These are phyloP conservation scores for Xenopus borealis DNA, from an alignment of 2,113 vertebrate species.

Conservation along the genomic window DNA sequence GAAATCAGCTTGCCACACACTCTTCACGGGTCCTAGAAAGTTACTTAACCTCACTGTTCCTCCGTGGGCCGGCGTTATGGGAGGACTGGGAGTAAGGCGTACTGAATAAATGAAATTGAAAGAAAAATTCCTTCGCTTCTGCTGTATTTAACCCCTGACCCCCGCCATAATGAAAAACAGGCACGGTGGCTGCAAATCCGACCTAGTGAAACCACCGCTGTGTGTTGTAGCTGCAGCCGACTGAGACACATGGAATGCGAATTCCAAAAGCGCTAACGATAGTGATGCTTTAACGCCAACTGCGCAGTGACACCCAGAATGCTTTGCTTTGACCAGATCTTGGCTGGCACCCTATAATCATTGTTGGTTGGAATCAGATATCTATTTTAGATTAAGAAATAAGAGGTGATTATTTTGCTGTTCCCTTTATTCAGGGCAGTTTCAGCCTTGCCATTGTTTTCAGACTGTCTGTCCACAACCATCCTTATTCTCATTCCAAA, in stretches of 20 bases:
- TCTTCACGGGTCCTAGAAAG: slow-evolving; percentile 31
- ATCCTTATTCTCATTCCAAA: too few relatives aligned
- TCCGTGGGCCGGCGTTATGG: slow-evolving; percentile 9
- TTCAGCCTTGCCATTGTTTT: too few relatives aligned
- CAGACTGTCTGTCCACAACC: too few relatives aligned
- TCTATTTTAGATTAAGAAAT: too few relatives aligned
- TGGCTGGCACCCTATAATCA: too few relatives aligned
- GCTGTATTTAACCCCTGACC: slow-evolving; percentile 42
- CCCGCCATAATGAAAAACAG: slow-evolving; percentile 35
- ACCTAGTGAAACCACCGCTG: slow-evolving; percentile 23
- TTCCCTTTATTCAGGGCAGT: too few relatives aligned
- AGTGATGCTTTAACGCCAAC: too few relatives aligned
- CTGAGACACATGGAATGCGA: slow-evolving; percentile 5
- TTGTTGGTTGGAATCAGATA: too few relatives aligned
- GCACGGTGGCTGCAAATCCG: slow-evolving; percentile 26
- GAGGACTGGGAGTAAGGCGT: slow-evolving; percentile 8
- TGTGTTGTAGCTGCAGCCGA: slow-evolving; percentile 6
- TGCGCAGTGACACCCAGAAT: background rate
- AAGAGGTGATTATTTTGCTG: too few relatives aligned
- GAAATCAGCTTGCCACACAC: slow-evolving; percentile 14
- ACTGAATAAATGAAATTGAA: slow-evolving; percentile 35
- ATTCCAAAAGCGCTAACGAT: too few relatives aligned
- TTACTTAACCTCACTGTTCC: slow-evolving; percentile 32
- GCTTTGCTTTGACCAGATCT: too few relatives aligned
- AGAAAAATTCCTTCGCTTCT: slow-evolving; percentile 42